Base-by-base conservation (phyloP, 1,140 invertebrate genomes). In the Trichogramma pretiosum region DNA sequence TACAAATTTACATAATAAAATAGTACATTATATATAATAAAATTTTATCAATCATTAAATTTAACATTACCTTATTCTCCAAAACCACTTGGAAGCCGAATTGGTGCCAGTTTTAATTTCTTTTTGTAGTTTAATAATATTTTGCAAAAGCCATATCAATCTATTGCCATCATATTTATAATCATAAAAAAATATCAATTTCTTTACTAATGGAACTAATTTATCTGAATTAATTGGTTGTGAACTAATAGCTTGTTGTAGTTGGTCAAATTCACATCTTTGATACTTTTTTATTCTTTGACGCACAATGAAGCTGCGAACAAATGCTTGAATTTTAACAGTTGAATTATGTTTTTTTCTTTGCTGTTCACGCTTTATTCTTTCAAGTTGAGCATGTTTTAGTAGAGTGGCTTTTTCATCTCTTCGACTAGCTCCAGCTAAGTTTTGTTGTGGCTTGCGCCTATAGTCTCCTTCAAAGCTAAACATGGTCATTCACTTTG, bases 401-500 rank as follows among this genome's bases (percentile, higher is more conserved):
- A 96, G 71, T 16, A 95, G 72, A 46, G 81, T 77, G 56, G 88
- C 82, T 57, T 84, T 81, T 24, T 79, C 82, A 73, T 78, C 79
- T 72, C 78, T 82, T 72, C 66, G 82, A 69, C 87, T 90, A 5
- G 87, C 85, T 33, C 93, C 93, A 36, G 88, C 81, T 54, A 95
- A 75, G 73, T 89, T 93, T 73, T 95, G 91, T 53, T 89, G 79
- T 1, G 93, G 93, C 64, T 81, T 84, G 36, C 85, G 76, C 50
- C 87, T 79, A 66, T 88, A 91, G 62, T 95, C 85, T 37, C 93
- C 93, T 63, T 97, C 91, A 69, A 97, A 97, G 63, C 83, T 87
- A 68, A 88, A 88, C 79, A 75, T 75, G 10, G 36, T 60, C 14
- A 36, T 14, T 33, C 1, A 2, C 4, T 18, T 4, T 48, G 33